Base-by-base conservation (phyloP, 2,797 vertebrate genomes). In the Novumbra hubbsi region DNA sequence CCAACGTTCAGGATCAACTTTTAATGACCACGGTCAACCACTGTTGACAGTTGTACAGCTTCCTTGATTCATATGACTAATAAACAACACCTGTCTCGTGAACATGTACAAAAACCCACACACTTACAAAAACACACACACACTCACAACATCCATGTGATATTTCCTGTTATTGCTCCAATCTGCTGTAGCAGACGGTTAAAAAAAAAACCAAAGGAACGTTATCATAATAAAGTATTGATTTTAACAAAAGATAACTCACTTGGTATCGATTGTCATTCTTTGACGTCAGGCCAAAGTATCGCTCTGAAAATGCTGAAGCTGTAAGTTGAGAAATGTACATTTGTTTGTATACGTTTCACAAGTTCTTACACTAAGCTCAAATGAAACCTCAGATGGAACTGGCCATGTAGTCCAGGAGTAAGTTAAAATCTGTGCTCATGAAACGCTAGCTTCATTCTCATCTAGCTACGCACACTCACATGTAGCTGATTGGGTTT, bases 281-380 rank as follows among this genome's bases (percentile, higher is more conserved):
- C 67, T 91, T 92, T 9, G 92, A 92, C 45, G 96, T 95, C 63
- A 90, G 83, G 48, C 97, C 96, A 0, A 99, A 91, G 85, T 97
- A 98, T 80, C 95, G 90, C 88, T 99, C 98, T 17, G 98, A 96
- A 86, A 98, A 97, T 9, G 96, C 95, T 0, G 97, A 99, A 9
- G 95, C 98, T 99, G 80, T 64, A 80, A 38, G 32, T n/a, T 83
- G 75, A 83, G 0, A 68, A 50, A 85, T 14, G 11, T 14, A 45
- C 1, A 45, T 12, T 45, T 45, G 11, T 45, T 14, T 11, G 41
- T 45, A 8, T 45, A 8, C 1, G 41, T 3, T 8, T 45, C 71
- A 50, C 63, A 28, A 38, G 57, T 28, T 14, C 5, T 34, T 63
- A 0, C 19, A 8, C 1, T 30, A 16, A 16, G 28, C 28, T 27